phyloP scores from a whole-genome alignment of 2,888 invertebrate species.

The Volucella inflata region DNA sequence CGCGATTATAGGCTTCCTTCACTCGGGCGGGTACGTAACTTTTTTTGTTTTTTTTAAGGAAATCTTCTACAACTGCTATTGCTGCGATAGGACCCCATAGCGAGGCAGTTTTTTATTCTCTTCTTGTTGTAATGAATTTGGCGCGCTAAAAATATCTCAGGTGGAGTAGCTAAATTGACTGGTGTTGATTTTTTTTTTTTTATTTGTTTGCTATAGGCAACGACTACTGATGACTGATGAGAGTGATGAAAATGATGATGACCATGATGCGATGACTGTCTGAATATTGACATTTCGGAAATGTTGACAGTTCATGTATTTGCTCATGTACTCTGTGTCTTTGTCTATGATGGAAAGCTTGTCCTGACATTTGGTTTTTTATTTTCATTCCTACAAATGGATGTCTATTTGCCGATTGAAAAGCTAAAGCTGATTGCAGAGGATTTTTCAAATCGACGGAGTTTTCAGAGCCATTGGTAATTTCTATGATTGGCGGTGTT shows the following conservation, averaged over 20 bases:
- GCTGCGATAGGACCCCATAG: constrained; percentile 15
- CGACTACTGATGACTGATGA: not conserved
- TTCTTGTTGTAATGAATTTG: constrained; percentile 51
- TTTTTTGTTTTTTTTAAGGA: constrained; percentile 35
- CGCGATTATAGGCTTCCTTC: constrained; percentile 60
- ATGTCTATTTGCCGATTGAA: constrained; percentile 21
- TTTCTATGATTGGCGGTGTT: constrained; percentile 2
- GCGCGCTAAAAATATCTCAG: constrained; percentile 30
- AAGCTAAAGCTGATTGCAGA: constrained; percentile 27
- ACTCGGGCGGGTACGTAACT: constrained; percentile 47
- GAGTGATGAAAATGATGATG: constrained; percentile 37
- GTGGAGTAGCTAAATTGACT: constrained; percentile 41
- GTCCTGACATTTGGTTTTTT: not conserved
- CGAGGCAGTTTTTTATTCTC: no score
- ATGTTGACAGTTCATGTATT: constrained; percentile 66
- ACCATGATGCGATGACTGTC: constrained; percentile 48
- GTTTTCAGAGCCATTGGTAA: not conserved
- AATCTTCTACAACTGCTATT: not conserved
- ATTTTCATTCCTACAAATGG: not conserved
- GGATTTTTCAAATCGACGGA: constrained; percentile 7
- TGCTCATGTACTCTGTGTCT: constrained; percentile 43
- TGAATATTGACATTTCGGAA: constrained; percentile 52
- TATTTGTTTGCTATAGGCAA: not conserved
- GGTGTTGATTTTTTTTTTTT: constrained; percentile 18
- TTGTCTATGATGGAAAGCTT: constrained; percentile 18